Base-by-base conservation (phyloP, 2,113 vertebrate genomes). In the Chinchilla lanigera region DNA sequence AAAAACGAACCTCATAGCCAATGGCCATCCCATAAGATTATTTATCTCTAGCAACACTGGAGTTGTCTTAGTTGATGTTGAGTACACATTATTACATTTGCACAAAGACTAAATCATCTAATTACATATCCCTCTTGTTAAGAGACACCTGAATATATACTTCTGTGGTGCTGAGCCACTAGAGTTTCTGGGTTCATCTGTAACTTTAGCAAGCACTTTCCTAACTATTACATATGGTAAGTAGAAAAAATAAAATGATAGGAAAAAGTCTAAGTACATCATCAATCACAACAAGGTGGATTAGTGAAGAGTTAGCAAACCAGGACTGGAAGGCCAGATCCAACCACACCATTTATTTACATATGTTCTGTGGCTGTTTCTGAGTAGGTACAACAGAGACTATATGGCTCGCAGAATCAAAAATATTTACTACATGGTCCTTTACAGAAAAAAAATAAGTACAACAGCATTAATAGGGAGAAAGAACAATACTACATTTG, bases 281-380 rank as follows among this genome's bases (percentile, higher is more conserved):
- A 61, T 54, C 60, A 87, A 84, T 84, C 83, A 93, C 44, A 95
- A 94, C 93, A 95, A 84, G 61, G 12, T 78, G 58, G 87, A 87
- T 63, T 4, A 20, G 69, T 54, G 67, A 90, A 91, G 30, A 14
- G 24, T 47, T 56, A 14, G n/a, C 7, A 73, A 86, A 87, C 12
- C 65, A 61, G 47, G 33, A 7, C 35, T 77, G 20, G 67, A 58
- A 90, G 28, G 24, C 28, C 65, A 93, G 87, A 83, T 87, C 52
- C 10, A 52, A 26, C 44, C 22, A 41, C 7, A 28, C 6, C 35
- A 82, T 82, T 90, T 10, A 58, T 93, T 73, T 65, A 90, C 35
- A 58, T 60, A 60, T 78, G 54, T 6, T 67, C 86, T 86, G 16
- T 82, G 41, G 41, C 50, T 96, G 56, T 50, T 67, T 75, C 50